Conservation (phyloP, 1,140 invertebrate species). For the Brachionus sp. region DNA sequence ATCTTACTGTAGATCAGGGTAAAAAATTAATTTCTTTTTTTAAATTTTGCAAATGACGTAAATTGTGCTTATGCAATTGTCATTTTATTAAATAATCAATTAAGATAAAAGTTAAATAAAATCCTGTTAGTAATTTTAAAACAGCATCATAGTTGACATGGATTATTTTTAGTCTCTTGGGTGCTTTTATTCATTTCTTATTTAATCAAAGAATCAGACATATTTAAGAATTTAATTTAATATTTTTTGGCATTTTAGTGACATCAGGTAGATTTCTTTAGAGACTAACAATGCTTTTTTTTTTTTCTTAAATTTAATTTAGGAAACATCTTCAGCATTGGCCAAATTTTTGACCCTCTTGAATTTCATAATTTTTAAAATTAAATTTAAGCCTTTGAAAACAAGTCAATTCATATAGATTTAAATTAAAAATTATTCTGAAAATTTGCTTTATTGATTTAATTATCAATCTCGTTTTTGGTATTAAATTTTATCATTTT, state of each 20-base stretch:
- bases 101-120: neutral
- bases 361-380: neutral
- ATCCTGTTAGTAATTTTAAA: neutral
- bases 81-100: neutral
- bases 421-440: neutral
- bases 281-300: neutral
- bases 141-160: neutral
- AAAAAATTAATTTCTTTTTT: constrained; percentile 3
- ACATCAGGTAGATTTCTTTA: neutral
- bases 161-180: neutral
- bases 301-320: neutral
- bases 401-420: neutral
- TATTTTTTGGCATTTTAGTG: neutral
- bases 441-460: neutral
- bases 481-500: neutral
- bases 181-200: neutral
- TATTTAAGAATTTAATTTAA: neutral
- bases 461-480: neutral
- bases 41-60: neutral
- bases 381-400: neutral
- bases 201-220: neutral
- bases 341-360: neutral
- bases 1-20: neutral
- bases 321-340: neutral
- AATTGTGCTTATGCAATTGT: neutral